These are phyloP conservation scores for Paragorgia papillata DNA, from an alignment of 92 coral and sea anemone genomes.

Conservation along the genomic window DNA sequence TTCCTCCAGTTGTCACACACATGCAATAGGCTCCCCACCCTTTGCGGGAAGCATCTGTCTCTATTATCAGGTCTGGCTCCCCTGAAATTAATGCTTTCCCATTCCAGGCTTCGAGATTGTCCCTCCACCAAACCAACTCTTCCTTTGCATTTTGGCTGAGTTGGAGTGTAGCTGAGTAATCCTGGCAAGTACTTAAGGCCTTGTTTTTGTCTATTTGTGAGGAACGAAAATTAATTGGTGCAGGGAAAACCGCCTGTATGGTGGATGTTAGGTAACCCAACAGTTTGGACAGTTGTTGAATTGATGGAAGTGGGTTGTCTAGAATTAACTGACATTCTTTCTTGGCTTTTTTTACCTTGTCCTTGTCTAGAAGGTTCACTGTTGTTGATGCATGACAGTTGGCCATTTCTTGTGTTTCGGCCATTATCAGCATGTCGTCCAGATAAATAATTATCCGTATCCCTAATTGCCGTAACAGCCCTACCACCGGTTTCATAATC, in stretches of 20 bases:
- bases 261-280: constrained; percentile 37
- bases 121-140: constrained; percentile 67
- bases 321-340: constrained; percentile 32
- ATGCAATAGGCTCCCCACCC: constrained; percentile 70
- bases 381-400: constrained; percentile 45
- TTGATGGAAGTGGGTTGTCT: constrained; percentile 32
- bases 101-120: constrained; percentile 69
- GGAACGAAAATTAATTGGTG: constrained; percentile 54
- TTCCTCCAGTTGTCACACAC: constrained; percentile 54
- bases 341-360: constrained; percentile 40
- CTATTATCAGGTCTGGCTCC: constrained; percentile 57
- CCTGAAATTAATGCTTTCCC: constrained; percentile 30
- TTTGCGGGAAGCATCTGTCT: constrained; percentile 64
- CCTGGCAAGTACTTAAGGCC: constrained; percentile 38
- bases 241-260: constrained; percentile 53
- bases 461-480: constrained; percentile 48
- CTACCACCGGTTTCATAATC: constrained; percentile 56
- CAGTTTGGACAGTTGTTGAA: constrained; percentile 24
- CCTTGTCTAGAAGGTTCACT: constrained; percentile 45
- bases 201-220: constrained; percentile 67
- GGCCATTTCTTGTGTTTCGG: constrained; percentile 49
- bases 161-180: too few relatives aligned
- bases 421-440: constrained; percentile 58
- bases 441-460: constrained; percentile 51
- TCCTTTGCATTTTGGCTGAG: too few relatives aligned